Evolutionary conservation across 2,797 vertebrate species (phyloP), one percentile per base, ranked within the genome.

Genomic region (Hyperoplus lanceolatus): DNA sequence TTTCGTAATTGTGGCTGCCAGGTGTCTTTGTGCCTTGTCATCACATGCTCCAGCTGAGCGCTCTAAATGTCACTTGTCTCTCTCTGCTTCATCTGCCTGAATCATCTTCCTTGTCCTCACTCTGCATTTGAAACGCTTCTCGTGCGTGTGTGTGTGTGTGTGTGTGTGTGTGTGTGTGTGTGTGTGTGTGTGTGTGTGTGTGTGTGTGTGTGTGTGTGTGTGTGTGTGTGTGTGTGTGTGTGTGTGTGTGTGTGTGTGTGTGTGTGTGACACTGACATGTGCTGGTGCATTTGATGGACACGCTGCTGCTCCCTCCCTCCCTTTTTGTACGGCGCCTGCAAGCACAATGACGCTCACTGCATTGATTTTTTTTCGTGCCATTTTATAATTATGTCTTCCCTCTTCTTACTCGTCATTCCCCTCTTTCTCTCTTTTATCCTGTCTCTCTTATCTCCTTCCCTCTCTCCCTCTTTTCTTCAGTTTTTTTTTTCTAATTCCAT

Each of bases 31-130:
- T 73, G 80, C 55, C 83, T 77, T 88, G 86, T 88, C 91, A 85
- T 91, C 87, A 85, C 82, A 86, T 70, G 82, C 81, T 89, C 67
- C 55, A 65, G 62, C 83, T 86, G 79, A 86, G 77, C 82, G 77
- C 82, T 92, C 83, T 89, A 88, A 92, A 93, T 93, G 93, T 92
- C 89, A 83, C 77, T 86, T 76, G 76, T 90, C 89, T 89, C 78
- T 79, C 78, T 80, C 57, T 8, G 72, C 76, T 80, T 84, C 77
- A 76, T 89, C 83, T 84, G 68, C 62, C 73, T 84, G 80, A 85
- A 82, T 89, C 87, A 82, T 80, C 82, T 77, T 75, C 80, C 80
- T 77, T 84, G 88, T 87, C 81, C 75, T 87, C 76, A 49, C 78
- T 82, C 75, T 77, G 75, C 82, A 81, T 86, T 77, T 81, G 72